Percentiles rank a stretch among this genome's conserved stretches.
phyloP scores from a whole-genome alignment of 1,140 invertebrate genomes.

The Drosophila eugracilis region DNA sequence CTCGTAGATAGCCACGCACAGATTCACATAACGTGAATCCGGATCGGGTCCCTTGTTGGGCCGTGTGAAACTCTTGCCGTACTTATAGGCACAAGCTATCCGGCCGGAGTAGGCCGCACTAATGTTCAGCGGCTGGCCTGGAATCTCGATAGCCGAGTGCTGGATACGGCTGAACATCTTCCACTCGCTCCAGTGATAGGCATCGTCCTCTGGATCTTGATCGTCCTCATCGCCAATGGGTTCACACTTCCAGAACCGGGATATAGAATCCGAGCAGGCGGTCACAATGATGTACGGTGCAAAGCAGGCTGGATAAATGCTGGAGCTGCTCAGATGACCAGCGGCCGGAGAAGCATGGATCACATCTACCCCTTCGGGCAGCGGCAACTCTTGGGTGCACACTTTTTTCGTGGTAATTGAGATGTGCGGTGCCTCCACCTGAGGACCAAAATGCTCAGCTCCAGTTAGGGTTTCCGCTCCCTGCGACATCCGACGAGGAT shows the following conservation, averaged over 20 bases:
- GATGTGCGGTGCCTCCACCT: slow-evolving; percentile 86
- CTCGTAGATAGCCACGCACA: slow-evolving; percentile 99
- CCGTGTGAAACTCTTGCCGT: slow-evolving; percentile 93
- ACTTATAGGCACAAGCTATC: slow-evolving; percentile 98
- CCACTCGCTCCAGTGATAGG: slow-evolving; percentile 95
- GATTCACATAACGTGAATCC: slow-evolving; percentile 95
- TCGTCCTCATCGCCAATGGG: slow-evolving; percentile 22
- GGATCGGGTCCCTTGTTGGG: slow-evolving; percentile 90
- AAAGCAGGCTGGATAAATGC: slow-evolving; percentile 98
- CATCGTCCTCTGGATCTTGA: slow-evolving; percentile 85
- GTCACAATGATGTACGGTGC: slow-evolving; percentile 98
- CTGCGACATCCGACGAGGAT: slow-evolving; percentile 64
- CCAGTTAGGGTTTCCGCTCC: slow-evolving; percentile 54
- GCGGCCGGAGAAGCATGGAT: slow-evolving; percentile 96
- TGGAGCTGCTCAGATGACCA: slow-evolving; percentile 98
- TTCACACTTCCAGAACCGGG: slow-evolving; percentile 93
- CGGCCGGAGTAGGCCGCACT: slow-evolving; percentile 98
- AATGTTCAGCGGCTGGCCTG: slow-evolving; percentile 95
- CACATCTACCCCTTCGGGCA: slow-evolving; percentile 96
- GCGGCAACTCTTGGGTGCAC: slow-evolving; percentile 92
- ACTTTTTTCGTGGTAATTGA: slow-evolving; percentile 90
- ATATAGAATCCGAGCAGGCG: slow-evolving; percentile 94
- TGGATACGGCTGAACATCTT: slow-evolving; percentile 93
- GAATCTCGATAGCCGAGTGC: slow-evolving; percentile 94
- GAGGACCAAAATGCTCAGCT: slow-evolving; percentile 48